phyloP scores from a whole-genome alignment of 2,888 invertebrate species.

The Linyphia triangularis region DNA sequence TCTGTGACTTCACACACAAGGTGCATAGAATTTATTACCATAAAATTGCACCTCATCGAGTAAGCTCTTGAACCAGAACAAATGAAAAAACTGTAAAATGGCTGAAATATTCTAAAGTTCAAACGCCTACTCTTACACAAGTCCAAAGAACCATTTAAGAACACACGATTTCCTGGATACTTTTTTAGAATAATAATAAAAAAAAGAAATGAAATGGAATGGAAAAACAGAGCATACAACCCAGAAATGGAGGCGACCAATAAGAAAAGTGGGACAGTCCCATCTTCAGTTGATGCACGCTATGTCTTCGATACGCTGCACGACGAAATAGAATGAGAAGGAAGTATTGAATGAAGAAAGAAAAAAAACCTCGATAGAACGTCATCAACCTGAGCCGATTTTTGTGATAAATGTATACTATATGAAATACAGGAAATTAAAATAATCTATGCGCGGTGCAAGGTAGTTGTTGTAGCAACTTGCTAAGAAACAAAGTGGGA shows the following conservation, averaged over 20 bases:
- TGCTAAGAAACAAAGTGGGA: neutral
- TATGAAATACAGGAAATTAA: neutral
- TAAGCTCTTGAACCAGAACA: too few species aligned
- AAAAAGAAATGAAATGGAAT: conserved; percentile 30
- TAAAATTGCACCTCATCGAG: too few species aligned
- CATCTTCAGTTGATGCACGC: conserved; percentile 50
- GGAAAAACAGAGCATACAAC: conserved; percentile 69
- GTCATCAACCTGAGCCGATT: neutral
- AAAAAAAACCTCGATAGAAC: neutral
- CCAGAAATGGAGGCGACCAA: conserved; percentile 47
- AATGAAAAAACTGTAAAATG: conserved; percentile 5
- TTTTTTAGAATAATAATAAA: neutral
- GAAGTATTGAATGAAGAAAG: too few species aligned
- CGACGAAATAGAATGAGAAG: neutral
- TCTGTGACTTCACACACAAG: too few species aligned
- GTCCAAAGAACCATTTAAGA: neutral
- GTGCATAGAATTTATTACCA: too few species aligned
- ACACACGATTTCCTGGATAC: conserved; percentile 20
- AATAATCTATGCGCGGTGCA: neutral
- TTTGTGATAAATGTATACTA: neutral
- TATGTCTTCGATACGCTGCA: conserved; percentile 26
- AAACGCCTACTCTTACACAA: too few species aligned
- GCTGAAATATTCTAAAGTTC: too few species aligned
- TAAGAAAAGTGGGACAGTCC: conserved; percentile 63
- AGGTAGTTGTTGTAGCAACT: neutral